Percentiles rank a stretch among this genome's conserved stretches.
phyloP scores from a whole-genome alignment of 2,113 vertebrate genomes.

The Himantopus leucocephalus region DNA sequence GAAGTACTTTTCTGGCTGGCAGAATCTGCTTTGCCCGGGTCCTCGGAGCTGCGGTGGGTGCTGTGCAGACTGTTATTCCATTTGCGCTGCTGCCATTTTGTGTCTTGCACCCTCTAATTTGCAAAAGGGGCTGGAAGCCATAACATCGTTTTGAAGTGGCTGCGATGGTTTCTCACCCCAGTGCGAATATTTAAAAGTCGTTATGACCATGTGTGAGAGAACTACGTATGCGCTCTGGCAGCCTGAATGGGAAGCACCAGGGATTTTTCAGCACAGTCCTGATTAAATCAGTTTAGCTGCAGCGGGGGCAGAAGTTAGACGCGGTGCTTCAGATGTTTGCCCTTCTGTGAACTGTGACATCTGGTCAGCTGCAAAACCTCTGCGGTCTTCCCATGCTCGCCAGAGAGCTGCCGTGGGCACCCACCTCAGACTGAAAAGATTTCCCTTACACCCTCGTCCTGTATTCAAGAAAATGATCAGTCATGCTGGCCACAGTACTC shows the following conservation, averaged over 20 bases:
- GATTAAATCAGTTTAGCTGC: conserved; percentile 38
- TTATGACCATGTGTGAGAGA: neutral
- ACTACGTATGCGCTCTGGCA: neutral
- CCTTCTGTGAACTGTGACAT: conserved; percentile 51
- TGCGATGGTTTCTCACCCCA: conserved; percentile 5
- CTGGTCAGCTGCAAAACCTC: conserved; percentile 39
- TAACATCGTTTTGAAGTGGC: conserved; percentile 18
- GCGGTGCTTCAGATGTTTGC: conserved; percentile 19
- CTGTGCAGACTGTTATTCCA: neutral
- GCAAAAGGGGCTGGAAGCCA: neutral
- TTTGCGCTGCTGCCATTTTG: conserved; percentile 4
- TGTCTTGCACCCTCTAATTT: neutral
- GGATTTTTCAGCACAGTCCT: neutral
- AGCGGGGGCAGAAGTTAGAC: neutral
- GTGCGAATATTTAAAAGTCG: neutral
- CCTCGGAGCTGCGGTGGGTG: neutral
- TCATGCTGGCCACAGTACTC: neutral
- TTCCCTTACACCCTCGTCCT: neutral
- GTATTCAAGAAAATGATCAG: neutral
- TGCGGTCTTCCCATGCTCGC: neutral
- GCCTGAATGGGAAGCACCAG: neutral
- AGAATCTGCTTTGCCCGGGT: neutral
- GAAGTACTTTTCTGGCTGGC: neutral
- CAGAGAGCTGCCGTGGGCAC: neutral
- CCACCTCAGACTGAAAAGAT: neutral